phyloP scores from a whole-genome alignment of 2,113 vertebrate genomes.

The Nyctereutes procyonoides region DNA sequence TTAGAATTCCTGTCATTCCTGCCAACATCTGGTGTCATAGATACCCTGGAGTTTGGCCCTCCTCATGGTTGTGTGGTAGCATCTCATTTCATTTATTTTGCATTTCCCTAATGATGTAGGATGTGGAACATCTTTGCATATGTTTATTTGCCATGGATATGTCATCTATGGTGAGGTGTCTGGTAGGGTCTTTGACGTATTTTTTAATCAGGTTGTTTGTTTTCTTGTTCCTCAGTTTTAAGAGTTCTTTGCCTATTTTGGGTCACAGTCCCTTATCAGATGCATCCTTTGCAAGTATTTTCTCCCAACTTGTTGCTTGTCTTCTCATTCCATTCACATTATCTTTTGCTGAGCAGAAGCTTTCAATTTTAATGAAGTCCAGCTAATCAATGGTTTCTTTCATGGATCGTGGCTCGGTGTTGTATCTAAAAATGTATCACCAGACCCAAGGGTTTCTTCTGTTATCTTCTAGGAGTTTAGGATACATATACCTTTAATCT shows the following conservation, averaged over 20 bases:
- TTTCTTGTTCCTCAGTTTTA: background rate
- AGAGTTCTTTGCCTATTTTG: background rate
- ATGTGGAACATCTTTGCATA: background rate
- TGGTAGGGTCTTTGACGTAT: background rate
- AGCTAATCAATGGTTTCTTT: background rate
- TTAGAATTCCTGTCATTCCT: background rate
- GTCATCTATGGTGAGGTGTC: background rate
- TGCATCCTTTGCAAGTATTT: background rate
- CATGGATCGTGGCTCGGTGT: background rate
- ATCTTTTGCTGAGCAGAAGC: background rate
- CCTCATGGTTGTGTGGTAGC: background rate
- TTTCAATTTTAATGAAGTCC: background rate
- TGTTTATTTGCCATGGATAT: background rate
- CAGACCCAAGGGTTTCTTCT: background rate
- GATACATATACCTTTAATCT: background rate
- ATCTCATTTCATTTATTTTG: background rate
- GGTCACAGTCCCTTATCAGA: background rate
- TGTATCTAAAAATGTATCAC: background rate
- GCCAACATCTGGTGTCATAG: background rate
- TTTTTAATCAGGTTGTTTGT: background rate
- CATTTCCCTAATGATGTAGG: background rate
- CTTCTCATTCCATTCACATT: background rate
- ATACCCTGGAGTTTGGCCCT: background rate
- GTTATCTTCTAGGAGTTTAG: background rate
- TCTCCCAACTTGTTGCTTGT: background rate